Evolutionary conservation across 2,888 invertebrate genomes (phyloP), one percentile per base, ranked within the genome.

Genomic region (Euzophera pinguis): DNA sequence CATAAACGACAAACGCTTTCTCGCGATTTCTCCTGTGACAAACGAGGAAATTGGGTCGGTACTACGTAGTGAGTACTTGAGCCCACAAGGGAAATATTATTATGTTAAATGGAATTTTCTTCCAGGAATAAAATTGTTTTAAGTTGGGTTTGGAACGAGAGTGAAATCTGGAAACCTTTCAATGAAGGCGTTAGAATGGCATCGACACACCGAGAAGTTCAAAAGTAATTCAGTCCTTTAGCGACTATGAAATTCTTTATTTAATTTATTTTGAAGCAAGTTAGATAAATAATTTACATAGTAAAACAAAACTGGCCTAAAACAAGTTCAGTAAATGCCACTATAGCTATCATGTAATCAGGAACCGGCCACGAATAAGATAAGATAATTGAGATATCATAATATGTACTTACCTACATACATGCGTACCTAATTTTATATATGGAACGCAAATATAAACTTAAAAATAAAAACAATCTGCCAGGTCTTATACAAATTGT

Each of bases 1-100:
- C 29, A 50, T 43, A 43, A 60, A 51, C 51, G 52, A 17, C 10
- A 52, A 43, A 29, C 29, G 43, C 43, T 43, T 43, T 43, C 43
- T 13, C 43, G 27, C 13, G 43, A 43, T 43, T 43, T 43, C 43
- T 29, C 14, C 13, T 10, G 43, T 43, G 29, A 43, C 43, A 43
- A 29, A 43, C 41, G 43, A 13, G 12, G 27, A 13, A 43, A 43
- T 29, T 14, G 29, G 12, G 8, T 43, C 17, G 7, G 13, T 9
- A 12, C 27, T 8, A 12, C 13, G 0, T 43, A 7, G 8, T 7
- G 13, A 17, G 22, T 22, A 22, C 3, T 22, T 3, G 22, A 22
- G 22, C 2, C 3, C 22, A 22, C 22, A 22, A 5, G 22, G 5
- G 22, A 22, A 22, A 22, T 3, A 3, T 3, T 22, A 22, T 5